Base-by-base conservation (phyloP, 2,113 vertebrate genomes). In the Ceyx melanurus region DNA sequence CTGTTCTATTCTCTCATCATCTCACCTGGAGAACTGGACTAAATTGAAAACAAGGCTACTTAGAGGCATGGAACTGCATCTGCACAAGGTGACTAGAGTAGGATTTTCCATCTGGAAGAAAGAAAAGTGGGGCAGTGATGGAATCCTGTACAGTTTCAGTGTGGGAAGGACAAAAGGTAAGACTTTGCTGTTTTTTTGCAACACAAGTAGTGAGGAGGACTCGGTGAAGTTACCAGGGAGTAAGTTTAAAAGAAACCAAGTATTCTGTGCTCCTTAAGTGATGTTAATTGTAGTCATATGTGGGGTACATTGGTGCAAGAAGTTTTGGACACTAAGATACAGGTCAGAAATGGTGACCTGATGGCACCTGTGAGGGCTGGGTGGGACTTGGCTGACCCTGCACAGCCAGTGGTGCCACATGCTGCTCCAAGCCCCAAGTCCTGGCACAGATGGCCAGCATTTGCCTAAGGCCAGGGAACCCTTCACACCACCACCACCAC, bases 351-450 rank as follows among this genome's bases (percentile, higher is more conserved):
- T 10, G 22, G 12, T 33, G 35, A 35, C 5, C 13, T n/a, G 73
- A 6, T 6, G 8, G 54, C 23, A n/a, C 40, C 37, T 71, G 15
- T 0, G 0, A 57, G 60, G n/a, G 15, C 22, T 17, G 31, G 61
- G 29, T 29, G 50, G 31, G 43, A 20, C 31, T 8, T 1, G 3
- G 46, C 10, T 19, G 64, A 13, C 25, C 33, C 43, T 33, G 61
- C 42, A 37, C 29, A 26, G 46, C 14, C 60, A 20, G 40, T 0
- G 0, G 64, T 37, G 62, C 57, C 21, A 23, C 33, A 3, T 5
- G 46, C 37, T 0, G 0, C 11, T 45, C 53, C 9, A 3, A 22
- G 18, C 10, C 25, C 13, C 0, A 1, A 14, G 74, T 42, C 60
- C 51, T 0, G 0, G 23, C 29, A 10, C 51, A 31, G 65, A 2